Conservation (phyloP, 2,888 invertebrate species). For the Drosophila mercatorum region DNA sequence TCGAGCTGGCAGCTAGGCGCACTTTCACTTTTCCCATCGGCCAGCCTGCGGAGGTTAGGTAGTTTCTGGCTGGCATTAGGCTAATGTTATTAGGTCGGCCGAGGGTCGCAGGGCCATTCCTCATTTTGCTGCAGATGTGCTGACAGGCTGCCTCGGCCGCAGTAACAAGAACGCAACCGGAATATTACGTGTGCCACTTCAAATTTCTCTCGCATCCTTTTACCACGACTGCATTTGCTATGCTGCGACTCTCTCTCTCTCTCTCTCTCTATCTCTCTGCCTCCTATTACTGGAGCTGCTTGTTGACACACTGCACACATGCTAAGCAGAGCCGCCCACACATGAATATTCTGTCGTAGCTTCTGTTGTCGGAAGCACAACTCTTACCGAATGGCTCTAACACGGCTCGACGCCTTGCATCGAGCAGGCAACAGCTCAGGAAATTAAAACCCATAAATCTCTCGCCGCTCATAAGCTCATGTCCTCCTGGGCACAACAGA, state of each 20-base stretch:
- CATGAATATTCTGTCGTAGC: conserved; percentile 24
- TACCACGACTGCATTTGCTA: conserved; percentile 36
- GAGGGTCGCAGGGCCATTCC: conserved; percentile 50
- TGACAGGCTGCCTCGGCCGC: conserved; percentile 55
- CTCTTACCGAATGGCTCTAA: conserved; percentile 43
- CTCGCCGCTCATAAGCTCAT: conserved; percentile 59
- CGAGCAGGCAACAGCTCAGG: conserved; percentile 71
- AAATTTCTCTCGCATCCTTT: conserved; percentile 78
- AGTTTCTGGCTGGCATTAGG: conserved; percentile 54
- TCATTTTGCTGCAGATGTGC: conserved; percentile 74
- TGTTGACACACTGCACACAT: conserved; percentile 50
- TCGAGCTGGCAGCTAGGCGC: conserved; percentile 54
- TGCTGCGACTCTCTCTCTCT: conserved; percentile 1
- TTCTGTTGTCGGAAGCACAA: conserved; percentile 27
- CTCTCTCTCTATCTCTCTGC: not conserved
- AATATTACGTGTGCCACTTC: conserved; percentile 79
- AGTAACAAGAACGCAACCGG: conserved; percentile 54
- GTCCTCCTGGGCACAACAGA: conserved; percentile 31
- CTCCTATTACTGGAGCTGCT: conserved; percentile 17
- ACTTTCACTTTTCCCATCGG: conserved; percentile 70
- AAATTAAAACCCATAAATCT: conserved; percentile 84
- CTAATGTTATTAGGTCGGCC: conserved; percentile 68
- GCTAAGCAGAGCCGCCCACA: conserved; percentile 31
- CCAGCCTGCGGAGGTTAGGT: conserved; percentile 46
- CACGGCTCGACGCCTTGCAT: conserved; percentile 46